Percentiles rank a stretch among this genome's conserved stretches.
Evolutionary conservation across 2,888 invertebrate species (phyloP).

Genomic region (Coleophora deauratella): DNA sequence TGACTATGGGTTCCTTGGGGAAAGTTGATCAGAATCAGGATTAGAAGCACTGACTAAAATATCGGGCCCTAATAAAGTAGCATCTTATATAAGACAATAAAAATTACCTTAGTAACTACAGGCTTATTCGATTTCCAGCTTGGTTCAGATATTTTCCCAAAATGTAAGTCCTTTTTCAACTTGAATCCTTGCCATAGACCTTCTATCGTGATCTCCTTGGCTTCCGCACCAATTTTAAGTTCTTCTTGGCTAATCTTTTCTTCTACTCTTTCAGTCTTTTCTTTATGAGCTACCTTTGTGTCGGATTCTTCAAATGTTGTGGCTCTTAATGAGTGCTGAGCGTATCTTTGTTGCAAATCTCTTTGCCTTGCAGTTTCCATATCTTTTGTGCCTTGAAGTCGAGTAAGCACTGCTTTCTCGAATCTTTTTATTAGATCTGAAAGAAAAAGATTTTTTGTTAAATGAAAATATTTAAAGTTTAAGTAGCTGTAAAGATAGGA

Average conservation of each 20-base stretch:
- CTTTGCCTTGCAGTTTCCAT: slow-evolving; percentile 17
- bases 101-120: slow-evolving; percentile 53
- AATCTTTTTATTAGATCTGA: slow-evolving; percentile 47
- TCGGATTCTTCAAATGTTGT: slow-evolving; percentile 28
- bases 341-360: slow-evolving; percentile 14
- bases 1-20: too few relatives aligned
- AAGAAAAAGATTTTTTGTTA: slow-evolving; percentile 11
- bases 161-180: slow-evolving; percentile 51
- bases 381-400: slow-evolving; percentile 25
- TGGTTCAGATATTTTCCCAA: slow-evolving; percentile 56
- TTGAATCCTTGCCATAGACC: slow-evolving; percentile 53
- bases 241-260: slow-evolving; percentile 28
- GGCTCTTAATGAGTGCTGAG: slow-evolving; percentile 15
- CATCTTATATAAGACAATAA: not conserved
- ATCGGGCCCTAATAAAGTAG: too few relatives aligned
- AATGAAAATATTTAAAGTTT: too few relatives aligned
- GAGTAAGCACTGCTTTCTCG: slow-evolving; percentile 40
- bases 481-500: too few relatives aligned
- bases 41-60: too few relatives aligned
- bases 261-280: slow-evolving; percentile 17
- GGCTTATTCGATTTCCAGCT: slow-evolving; percentile 56
- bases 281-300: slow-evolving; percentile 14
- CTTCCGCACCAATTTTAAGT: slow-evolving; percentile 38
- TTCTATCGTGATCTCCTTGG: slow-evolving; percentile 49
- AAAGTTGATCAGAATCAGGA: too few relatives aligned